phyloP scores from a whole-genome alignment of 2,888 invertebrate genomes.

The Drepana falcataria region DNA sequence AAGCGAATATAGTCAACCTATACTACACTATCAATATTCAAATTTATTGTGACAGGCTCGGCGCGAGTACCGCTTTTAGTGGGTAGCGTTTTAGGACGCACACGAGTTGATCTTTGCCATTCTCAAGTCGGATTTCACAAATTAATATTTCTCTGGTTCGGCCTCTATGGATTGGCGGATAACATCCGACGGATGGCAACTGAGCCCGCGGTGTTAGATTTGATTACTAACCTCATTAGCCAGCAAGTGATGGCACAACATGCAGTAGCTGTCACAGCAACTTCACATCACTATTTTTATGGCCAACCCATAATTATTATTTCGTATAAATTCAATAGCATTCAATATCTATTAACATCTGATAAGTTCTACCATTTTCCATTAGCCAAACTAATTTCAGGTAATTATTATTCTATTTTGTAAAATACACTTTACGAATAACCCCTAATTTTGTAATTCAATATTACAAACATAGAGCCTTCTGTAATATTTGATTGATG shows the following conservation, averaged over 20 bases:
- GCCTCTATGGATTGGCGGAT: constrained; percentile 25
- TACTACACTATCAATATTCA: constrained; percentile 54
- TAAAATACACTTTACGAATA: too few relatives aligned
- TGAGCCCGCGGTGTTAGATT: constrained; percentile 14
- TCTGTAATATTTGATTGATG: too few relatives aligned
- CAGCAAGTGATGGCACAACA: constrained; percentile 10
- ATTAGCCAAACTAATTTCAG: not conserved
- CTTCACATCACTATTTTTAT: not conserved
- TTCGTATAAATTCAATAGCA: not conserved
- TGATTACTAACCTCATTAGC: constrained; percentile 25
- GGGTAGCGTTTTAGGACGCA: constrained; percentile 7
- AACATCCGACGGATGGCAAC: too few relatives aligned
- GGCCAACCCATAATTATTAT: not conserved
- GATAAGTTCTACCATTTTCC: not conserved
- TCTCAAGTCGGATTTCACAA: constrained; percentile 28
- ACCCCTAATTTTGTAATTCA: too few relatives aligned
- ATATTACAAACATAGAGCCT: too few relatives aligned
- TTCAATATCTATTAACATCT: too few relatives aligned
- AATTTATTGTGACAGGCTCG: constrained; percentile 57
- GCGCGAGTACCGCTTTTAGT: constrained; percentile 32
- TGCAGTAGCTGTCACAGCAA: not conserved
- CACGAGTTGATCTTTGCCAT: constrained; percentile 19
- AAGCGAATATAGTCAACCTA: constrained; percentile 54
- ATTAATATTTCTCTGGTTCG: constrained; percentile 27
- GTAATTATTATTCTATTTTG: too few relatives aligned